Conservation (phyloP, 2,113 vertebrate genomes). For the Redunca redunca region DNA sequence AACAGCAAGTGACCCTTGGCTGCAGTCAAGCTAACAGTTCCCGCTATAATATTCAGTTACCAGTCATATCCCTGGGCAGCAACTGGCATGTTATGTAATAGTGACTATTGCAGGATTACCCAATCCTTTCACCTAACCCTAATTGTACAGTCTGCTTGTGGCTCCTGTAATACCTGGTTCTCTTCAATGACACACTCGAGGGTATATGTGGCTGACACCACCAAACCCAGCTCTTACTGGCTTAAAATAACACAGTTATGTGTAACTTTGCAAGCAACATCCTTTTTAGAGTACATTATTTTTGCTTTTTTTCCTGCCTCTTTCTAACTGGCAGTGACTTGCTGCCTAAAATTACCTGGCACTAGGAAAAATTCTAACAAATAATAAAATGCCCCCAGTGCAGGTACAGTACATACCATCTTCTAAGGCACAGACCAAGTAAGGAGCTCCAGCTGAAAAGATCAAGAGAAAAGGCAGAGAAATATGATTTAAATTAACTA, state of each 20-base stretch:
- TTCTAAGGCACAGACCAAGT: constrained; percentile 66
- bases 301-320: constrained; percentile 72
- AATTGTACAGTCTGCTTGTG: constrained; percentile 76
- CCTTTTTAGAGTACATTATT: constrained; percentile 69
- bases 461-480: not conserved
- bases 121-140: constrained; percentile 74
- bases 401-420: constrained; percentile 77
- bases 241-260: constrained; percentile 68
- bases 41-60: constrained; percentile 75
- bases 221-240: constrained; percentile 60
- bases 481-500: not conserved
- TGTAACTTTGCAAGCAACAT: constrained; percentile 60
- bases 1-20: constrained; percentile 76
- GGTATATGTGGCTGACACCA: constrained; percentile 59
- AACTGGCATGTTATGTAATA: constrained; percentile 75
- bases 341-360: constrained; percentile 72
- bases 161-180: constrained; percentile 66
- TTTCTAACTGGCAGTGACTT: constrained; percentile 71
- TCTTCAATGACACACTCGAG: constrained; percentile 54
- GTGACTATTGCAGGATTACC: constrained; percentile 73
- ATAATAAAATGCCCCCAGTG: constrained; percentile 64
- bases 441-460: constrained; percentile 41
- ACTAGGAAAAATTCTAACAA: constrained; percentile 73
- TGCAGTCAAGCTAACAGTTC: constrained; percentile 47
- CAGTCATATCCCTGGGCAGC: constrained; percentile 62